These are phyloP conservation scores for Diploptera punctata DNA, from an alignment of 2,888 invertebrate genomes.

Conservation along the genomic window DNA sequence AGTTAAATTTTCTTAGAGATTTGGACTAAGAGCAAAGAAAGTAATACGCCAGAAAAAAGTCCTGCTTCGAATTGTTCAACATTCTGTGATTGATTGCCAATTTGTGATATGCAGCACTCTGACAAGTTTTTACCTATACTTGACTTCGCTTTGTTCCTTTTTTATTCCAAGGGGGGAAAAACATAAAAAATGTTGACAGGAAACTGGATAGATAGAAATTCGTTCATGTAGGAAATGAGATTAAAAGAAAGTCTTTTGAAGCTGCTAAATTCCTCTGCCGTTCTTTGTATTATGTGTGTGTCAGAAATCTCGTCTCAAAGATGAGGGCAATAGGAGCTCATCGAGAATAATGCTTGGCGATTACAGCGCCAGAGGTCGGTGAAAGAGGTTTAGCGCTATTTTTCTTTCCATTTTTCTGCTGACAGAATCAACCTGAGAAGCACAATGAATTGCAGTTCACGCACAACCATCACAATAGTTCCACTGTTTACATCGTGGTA, in stretches of 20 bases:
- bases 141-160: background rate
- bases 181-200: background rate
- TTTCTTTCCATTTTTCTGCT: constrained; percentile 1
- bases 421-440: background rate
- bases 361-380: background rate
- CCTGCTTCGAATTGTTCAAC: too few relatives aligned
- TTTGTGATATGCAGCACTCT: constrained; percentile 1
- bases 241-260: background rate
- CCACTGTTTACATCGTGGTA: too few relatives aligned
- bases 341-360: background rate
- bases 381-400: constrained; percentile 6
- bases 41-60: too few relatives aligned
- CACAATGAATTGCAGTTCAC: background rate
- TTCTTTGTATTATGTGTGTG: constrained; percentile 7
- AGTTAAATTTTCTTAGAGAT: too few relatives aligned
- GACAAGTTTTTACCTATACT: constrained; percentile 15
- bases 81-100: background rate
- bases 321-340: constrained; percentile 5
- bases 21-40: too few relatives aligned
- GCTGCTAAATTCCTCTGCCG: constrained; percentile 14
- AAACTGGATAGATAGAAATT: constrained; percentile 9
- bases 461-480: too few relatives aligned
- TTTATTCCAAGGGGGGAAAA: background rate
- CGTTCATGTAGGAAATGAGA: background rate
- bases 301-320: too few relatives aligned